Base-by-base conservation (phyloP, 1,140 invertebrate species). In the Hyles vespertilio region DNA sequence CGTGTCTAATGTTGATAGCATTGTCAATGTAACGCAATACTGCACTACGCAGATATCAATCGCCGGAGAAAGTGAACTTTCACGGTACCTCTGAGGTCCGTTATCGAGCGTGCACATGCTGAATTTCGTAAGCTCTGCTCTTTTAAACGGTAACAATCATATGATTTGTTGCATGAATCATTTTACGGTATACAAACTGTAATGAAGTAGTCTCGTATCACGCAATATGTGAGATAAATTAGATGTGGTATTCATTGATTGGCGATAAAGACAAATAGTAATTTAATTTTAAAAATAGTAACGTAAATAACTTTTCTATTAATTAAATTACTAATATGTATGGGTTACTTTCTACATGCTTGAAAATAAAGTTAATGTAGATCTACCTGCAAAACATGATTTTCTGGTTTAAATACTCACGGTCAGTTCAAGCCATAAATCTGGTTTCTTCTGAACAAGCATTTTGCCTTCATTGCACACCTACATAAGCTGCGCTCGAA, bases 31-130 rank as follows among this genome's bases (percentile, higher is more conserved):
- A 22, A 22, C 32, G 5, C 48, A 32, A 51, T 11, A 51, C 50
- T 51, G 32, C 50, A 51, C 32, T 34, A 34, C 50, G 32, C 33
- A 51, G 50, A 34, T 53, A 55, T 40, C 47, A 51, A 66, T 59
- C 36, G 54, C 55, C 65, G 54, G 65, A 71, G 72, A 74, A 74
- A 74, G 72, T 69, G 12, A 55, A 69, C 72, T 74, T 74, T 74
- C 72, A 57, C 69, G 58, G 22, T 44, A 54, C 54, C 61, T 58
- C 50, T 9, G 56, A 61, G 63, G 61, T 58, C 50, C 59, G 61
- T 51, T 50, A 65, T 59, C 56, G 59, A 65, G 62, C 65, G 61
- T 59, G 61, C 54, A 51, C 47, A 54, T 50, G 49, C 44, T 51
- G 43, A 47, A 59, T 56, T 56, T 57, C 34, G 56, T 47, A 46